phyloP scores from a whole-genome alignment of 2,888 invertebrate genomes.

The Cephus pygmeus region DNA sequence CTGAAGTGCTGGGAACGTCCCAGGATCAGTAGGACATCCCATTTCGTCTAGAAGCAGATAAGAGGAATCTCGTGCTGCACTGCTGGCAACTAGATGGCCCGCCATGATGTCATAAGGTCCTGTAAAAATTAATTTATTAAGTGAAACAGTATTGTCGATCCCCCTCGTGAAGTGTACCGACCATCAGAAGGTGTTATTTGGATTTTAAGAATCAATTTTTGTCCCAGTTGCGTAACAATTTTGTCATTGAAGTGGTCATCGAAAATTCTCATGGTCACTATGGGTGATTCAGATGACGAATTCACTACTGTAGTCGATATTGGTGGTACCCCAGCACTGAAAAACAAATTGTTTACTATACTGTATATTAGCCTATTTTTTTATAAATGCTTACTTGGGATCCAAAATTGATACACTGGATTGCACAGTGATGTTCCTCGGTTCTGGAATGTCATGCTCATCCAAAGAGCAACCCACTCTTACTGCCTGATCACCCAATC shows the following conservation, averaged over 20 bases:
- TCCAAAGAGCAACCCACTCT: constrained; percentile 82
- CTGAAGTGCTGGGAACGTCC: constrained; percentile 71
- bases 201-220: constrained; percentile 74
- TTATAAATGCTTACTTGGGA: constrained; percentile 65
- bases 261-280: constrained; percentile 71
- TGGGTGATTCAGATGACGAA: constrained; percentile 67
- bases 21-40: constrained; percentile 84
- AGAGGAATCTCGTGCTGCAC: constrained; percentile 79
- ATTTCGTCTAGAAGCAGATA: constrained; percentile 79
- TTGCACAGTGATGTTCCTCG: constrained; percentile 68
- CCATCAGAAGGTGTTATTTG: constrained; percentile 71
- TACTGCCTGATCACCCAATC: constrained; percentile 84
- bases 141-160: background rate
- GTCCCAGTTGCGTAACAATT: constrained; percentile 76
- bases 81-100: constrained; percentile 83
- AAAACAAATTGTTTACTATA: background rate
- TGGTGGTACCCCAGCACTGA: constrained; percentile 59
- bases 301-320: constrained; percentile 68
- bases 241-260: constrained; percentile 71
- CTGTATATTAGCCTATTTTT: background rate
- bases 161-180: constrained; percentile 41
- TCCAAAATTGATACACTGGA: constrained; percentile 70
- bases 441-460: constrained; percentile 64
- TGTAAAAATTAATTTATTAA: constrained; percentile 36
- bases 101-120: constrained; percentile 76